Conservation (phyloP, 2,888 invertebrate genomes). For the Drosophila anceps region DNA sequence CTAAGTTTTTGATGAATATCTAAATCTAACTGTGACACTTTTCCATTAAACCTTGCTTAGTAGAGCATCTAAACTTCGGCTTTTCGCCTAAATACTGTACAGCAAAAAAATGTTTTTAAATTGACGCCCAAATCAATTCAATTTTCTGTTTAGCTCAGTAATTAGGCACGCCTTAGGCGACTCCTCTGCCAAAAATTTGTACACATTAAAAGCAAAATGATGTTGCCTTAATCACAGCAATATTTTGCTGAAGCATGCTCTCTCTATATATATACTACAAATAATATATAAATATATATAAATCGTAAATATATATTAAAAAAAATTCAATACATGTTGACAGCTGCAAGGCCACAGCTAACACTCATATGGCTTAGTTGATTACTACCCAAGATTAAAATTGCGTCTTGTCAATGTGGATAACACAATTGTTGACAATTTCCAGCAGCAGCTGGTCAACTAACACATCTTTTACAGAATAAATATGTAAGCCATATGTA, state of each 20-base stretch:
- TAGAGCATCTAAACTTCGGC: background rate
- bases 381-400: conserved; percentile 32
- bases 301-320: conserved; percentile 4
- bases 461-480: conserved; percentile 7
- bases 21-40: background rate
- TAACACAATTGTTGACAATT: conserved; percentile 4
- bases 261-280: too few species aligned
- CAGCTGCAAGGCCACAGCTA: background rate
- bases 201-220: background rate
- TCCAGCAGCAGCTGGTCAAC: conserved; percentile 18
- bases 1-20: background rate
- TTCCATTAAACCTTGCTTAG: background rate
- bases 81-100: too few species aligned
- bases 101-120: background rate
- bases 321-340: too few species aligned
- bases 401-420: conserved; percentile 2
- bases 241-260: background rate
- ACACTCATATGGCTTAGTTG: conserved; percentile 2
- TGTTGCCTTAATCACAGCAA: background rate
- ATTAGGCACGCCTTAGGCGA: background rate
- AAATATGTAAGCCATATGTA: conserved; percentile 6
- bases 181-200: background rate
- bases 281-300: background rate
- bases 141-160: background rate
- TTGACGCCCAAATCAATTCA: background rate